A percentile compares a stretch with the other conserved stretches of the same genome.
phyloP scores from a whole-genome alignment of 1,140 invertebrate species.

The Brachionus rubens region DNA sequence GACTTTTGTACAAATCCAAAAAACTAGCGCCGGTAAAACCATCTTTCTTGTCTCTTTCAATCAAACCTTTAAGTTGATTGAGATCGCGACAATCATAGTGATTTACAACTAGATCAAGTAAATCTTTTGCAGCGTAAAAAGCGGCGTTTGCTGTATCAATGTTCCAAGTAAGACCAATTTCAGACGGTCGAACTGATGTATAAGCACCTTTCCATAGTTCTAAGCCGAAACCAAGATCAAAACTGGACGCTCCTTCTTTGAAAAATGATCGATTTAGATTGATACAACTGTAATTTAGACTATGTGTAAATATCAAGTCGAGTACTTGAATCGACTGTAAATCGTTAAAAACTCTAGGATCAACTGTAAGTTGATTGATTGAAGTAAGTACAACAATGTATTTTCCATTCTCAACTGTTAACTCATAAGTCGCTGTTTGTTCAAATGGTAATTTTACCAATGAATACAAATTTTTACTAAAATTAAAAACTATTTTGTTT shows the following conservation, averaged over 20 bases:
- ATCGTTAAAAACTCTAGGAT: not conserved
- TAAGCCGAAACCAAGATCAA: slow-evolving; percentile 1
- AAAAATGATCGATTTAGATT: slow-evolving; percentile 42
- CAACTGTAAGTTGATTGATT: slow-evolving; percentile 19
- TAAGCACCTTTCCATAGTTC: slow-evolving; percentile 43
- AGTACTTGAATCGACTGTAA: slow-evolving; percentile 12
- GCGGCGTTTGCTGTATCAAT: slow-evolving; percentile 30
- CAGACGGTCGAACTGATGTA: slow-evolving; percentile 32
- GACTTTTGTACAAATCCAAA: not conserved
- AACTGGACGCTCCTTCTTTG: not conserved
- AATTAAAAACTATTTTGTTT: slow-evolving; percentile 40
- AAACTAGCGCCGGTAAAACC: not conserved
- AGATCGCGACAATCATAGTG: slow-evolving; percentile 1
- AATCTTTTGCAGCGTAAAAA: slow-evolving; percentile 18
- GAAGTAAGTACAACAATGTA: not conserved
- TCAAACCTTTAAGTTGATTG: not conserved
- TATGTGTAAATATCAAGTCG: slow-evolving; percentile 26
- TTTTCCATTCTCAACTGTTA: not conserved
- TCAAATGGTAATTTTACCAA: slow-evolving; percentile 27
- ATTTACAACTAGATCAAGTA: not conserved
- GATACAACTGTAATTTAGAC: not conserved
- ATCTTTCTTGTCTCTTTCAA: not conserved
- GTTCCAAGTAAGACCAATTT: slow-evolving; percentile 44
- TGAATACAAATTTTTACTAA: slow-evolving; percentile 43
- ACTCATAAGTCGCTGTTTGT: not conserved